Percentiles rank a stretch among this genome's conserved stretches.
Conservation (phyloP, 2,113 vertebrate species). For the Oncorhynchus kisutch region DNA sequence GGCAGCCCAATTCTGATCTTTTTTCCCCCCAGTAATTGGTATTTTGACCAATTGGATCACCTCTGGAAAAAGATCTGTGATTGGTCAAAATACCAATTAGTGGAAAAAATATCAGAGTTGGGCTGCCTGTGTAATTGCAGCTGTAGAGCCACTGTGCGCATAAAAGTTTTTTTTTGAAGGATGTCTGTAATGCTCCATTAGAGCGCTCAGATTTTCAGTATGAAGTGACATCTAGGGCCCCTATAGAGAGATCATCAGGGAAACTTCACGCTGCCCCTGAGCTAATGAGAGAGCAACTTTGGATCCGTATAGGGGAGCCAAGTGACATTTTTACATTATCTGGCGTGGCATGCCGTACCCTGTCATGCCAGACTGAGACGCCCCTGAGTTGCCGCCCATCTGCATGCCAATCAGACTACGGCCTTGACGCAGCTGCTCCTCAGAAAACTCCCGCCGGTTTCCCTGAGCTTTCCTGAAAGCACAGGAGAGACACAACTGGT, state of each 20-base stretch:
- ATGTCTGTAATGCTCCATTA: background rate
- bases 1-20: too few relatives aligned
- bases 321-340: slow-evolving; percentile 70
- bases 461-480: slow-evolving; percentile 79
- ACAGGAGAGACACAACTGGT: background rate
- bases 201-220: background rate
- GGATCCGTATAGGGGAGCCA: background rate
- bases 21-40: too few relatives aligned
- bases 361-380: slow-evolving; percentile 78
- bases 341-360: slow-evolving; percentile 84
- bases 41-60: too few relatives aligned
- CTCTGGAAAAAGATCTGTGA: too few relatives aligned
- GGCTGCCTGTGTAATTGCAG: too few relatives aligned
- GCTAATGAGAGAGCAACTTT: background rate
- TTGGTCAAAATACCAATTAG: too few relatives aligned
- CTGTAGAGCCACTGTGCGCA: background rate
- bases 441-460: slow-evolving; percentile 79
- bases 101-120: too few relatives aligned
- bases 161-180: background rate
- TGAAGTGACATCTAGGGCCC: background rate
- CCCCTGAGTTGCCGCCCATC: slow-evolving; percentile 85
- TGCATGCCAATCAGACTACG: slow-evolving; percentile 82
- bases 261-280: background rate
- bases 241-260: background rate
- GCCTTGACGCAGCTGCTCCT: slow-evolving; percentile 83